Percentiles rank a stretch among this genome's conserved stretches.
Evolutionary conservation across 2,888 invertebrate species (phyloP).

Genomic region (Brenthis ino): DNA sequence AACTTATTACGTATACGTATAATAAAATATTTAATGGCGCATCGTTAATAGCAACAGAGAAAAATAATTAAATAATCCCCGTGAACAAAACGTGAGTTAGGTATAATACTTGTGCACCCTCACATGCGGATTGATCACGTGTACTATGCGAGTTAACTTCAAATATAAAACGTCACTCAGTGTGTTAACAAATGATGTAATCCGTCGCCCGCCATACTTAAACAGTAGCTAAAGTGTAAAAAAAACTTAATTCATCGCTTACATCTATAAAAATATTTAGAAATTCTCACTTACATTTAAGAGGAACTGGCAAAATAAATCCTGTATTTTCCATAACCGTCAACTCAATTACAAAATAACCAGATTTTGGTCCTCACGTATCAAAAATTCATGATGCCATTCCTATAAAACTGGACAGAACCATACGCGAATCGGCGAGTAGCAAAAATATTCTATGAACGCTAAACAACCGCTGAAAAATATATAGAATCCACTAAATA

Average conservation of each 20-base stretch:
- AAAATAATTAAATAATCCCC: conserved; percentile 48
- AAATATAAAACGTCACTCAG: neutral
- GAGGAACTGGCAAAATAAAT: conserved; percentile 83
- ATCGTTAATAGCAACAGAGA: conserved; percentile 47
- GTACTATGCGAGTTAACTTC: neutral
- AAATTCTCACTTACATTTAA: conserved; percentile 81
- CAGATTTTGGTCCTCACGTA: conserved; percentile 72
- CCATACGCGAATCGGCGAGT: conserved; percentile 66
- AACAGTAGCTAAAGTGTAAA: conserved; percentile 65
- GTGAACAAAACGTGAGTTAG: conserved; percentile 50
- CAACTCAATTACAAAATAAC: conserved; percentile 57
- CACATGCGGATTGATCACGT: conserved; percentile 22
- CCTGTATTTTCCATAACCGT: conserved; percentile 65
- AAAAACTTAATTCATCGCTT: conserved; percentile 76
- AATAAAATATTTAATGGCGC: conserved; percentile 57
- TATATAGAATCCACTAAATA: conserved; percentile 76
- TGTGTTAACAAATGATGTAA: neutral
- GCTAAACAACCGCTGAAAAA: conserved; percentile 75
- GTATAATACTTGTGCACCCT: conserved; percentile 63
- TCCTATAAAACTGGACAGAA: conserved; percentile 75
- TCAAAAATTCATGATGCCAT: conserved; percentile 76
- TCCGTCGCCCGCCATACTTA: conserved; percentile 49
- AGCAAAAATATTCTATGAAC: conserved; percentile 77
- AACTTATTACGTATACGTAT: conserved; percentile 61
- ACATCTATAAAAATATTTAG: conserved; percentile 80